Percentiles rank a stretch among this genome's conserved stretches.
These are phyloP conservation scores for Rhabdomys dilectus DNA, from an alignment of 2,113 vertebrate genomes.

Conservation along the genomic window DNA sequence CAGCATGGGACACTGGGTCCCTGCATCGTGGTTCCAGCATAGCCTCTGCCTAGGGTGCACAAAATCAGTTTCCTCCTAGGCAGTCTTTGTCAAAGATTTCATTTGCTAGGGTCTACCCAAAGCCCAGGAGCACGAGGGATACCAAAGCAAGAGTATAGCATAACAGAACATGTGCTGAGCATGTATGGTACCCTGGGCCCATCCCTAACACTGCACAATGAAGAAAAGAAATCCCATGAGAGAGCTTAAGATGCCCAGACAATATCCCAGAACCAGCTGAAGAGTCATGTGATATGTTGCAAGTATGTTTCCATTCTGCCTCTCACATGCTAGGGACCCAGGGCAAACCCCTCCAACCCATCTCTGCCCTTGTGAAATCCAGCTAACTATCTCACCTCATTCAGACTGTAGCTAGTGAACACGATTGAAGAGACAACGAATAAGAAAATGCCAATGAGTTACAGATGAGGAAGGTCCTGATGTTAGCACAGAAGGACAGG, in stretches of 20 bases:
- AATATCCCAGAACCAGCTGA: background rate
- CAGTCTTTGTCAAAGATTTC: background rate
- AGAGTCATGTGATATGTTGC: background rate
- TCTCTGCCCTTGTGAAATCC: too few species aligned
- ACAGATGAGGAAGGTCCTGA: background rate
- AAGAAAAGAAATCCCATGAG: background rate
- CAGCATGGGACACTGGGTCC: background rate
- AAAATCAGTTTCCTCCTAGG: background rate
- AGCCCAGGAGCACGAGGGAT: rapidly evolving
- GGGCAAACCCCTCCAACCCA: background rate
- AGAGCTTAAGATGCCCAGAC: too few species aligned
- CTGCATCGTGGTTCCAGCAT: rapidly evolving
- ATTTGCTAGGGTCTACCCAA: rapidly evolving
- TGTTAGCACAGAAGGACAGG: rapidly evolving
- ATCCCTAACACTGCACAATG: background rate
- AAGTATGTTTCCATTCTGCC: background rate
- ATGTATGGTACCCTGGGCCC: background rate
- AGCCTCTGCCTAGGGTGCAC: rapidly evolving
- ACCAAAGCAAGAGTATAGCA: background rate
- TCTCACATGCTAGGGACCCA: background rate
- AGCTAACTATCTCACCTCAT: too few species aligned
- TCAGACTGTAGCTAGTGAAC: rapidly evolving
- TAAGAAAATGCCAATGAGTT: background rate
- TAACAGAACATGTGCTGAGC: background rate
- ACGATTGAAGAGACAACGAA: rapidly evolving